A percentile compares a stretch with the other conserved stretches of the same genome.
Conservation (phyloP, 2,888 invertebrate species). For the Enoplolaimus lenunculus region DNA sequence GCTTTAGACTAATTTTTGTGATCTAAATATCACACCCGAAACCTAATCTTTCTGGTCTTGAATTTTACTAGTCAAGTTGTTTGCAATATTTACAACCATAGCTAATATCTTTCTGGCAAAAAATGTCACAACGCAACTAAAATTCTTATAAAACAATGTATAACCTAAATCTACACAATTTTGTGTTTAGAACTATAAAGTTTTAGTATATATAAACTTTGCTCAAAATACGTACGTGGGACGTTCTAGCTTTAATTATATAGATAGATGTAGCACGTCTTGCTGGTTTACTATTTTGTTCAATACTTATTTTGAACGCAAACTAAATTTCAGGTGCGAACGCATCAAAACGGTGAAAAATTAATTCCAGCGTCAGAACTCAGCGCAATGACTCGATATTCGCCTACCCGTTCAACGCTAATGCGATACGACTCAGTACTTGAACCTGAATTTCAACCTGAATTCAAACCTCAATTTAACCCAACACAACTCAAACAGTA, state of each 20-base stretch:
- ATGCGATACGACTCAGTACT: constrained; percentile 3
- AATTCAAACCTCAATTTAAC: neutral
- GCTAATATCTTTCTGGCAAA: no score
- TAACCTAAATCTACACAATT: no score
- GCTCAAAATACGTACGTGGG: no score
- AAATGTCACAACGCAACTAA: no score
- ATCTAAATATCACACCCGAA: neutral
- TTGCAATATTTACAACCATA: no score
- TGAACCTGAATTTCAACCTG: neutral
- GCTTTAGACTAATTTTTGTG: neutral
- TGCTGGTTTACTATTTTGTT: neutral
- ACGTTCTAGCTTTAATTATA: no score
- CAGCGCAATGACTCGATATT: neutral
- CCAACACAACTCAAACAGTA: neutral
- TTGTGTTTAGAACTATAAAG: no score
- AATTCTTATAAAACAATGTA: no score
- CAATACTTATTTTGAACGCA: neutral
- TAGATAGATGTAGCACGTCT: no score
- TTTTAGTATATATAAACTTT: no score
- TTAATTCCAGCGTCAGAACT: neutral
- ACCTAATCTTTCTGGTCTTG: no score
- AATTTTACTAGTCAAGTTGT: no score
- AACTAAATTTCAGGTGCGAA: constrained; percentile 11
- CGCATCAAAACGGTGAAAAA: constrained; percentile 11
- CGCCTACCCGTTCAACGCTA: neutral